These are phyloP conservation scores for Melitaea cinxia DNA, from an alignment of 1,140 invertebrate species.

Conservation along the genomic window DNA sequence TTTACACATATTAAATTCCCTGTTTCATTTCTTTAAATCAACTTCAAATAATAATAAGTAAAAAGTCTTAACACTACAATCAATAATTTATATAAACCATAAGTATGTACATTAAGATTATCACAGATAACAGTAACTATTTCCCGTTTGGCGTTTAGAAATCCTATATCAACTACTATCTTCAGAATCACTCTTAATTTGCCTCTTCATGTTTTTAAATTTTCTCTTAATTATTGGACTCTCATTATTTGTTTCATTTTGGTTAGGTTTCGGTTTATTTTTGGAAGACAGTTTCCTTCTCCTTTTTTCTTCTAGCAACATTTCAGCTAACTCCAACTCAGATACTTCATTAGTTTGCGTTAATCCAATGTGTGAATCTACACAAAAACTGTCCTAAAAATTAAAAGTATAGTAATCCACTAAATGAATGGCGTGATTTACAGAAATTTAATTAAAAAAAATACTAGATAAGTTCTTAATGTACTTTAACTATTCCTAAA, in stretches of 20 bases:
- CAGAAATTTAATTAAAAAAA: no score
- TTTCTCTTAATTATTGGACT: slow-evolving; percentile 56
- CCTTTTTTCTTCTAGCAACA: slow-evolving; percentile 62
- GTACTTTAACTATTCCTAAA: neutral
- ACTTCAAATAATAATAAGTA: no score
- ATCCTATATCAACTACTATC: slow-evolving; percentile 47
- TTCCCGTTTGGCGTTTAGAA: neutral
- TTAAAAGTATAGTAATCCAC: slow-evolving; percentile 7
- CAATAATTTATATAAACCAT: no score
- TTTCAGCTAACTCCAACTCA: slow-evolving; percentile 74
- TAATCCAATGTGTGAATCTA: slow-evolving; percentile 69
- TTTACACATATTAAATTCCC: no score
- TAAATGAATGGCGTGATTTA: no score
- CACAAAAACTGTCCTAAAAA: slow-evolving; percentile 78
- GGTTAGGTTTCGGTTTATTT: slow-evolving; percentile 16
- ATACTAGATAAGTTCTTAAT: no score
- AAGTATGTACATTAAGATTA: neutral
- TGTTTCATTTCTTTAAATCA: no score
- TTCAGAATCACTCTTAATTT: slow-evolving; percentile 70
- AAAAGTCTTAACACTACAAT: no score
- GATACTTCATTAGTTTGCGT: slow-evolving; percentile 72
- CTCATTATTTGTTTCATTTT: slow-evolving; percentile 39
- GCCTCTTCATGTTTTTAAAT: slow-evolving; percentile 49
- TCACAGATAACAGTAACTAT: neutral
- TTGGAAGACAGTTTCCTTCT: slow-evolving; percentile 48